Conservation (phyloP, 2,113 vertebrate species). For the Triplophysa siluroides region DNA sequence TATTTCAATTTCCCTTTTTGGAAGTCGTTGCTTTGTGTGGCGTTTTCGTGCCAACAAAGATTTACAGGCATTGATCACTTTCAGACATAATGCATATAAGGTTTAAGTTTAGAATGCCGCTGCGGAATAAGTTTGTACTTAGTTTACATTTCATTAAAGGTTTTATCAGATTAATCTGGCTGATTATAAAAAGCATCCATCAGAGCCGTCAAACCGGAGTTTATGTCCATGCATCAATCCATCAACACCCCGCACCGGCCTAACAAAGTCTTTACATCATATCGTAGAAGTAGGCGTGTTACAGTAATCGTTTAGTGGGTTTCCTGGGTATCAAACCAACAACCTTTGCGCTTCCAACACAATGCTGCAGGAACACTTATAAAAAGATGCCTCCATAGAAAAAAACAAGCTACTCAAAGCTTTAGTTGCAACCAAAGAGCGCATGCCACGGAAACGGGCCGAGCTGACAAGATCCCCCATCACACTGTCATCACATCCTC, state of each 20-base stretch:
- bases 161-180: conserved; percentile 18
- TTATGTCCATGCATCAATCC: conserved; percentile 27
- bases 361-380: neutral
- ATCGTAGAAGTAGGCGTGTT: neutral
- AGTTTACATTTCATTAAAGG: conserved; percentile 24
- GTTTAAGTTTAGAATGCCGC: neutral
- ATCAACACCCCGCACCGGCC: conserved; percentile 3
- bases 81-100: neutral
- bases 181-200: conserved; percentile 34
- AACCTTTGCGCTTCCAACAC: too few species aligned
- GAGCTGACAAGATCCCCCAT: conserved; percentile 1
- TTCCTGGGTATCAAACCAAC: too few species aligned
- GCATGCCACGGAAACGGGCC: neutral
- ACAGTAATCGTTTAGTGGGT: neutral
- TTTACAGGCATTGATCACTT: neutral
- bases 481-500: conserved; percentile 8
- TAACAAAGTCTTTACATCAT: neutral
- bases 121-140: conserved; percentile 1
- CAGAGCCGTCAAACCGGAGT: conserved; percentile 23
- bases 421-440: neutral
- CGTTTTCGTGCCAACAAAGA: neutral
- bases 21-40: neutral
- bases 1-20: neutral
- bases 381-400: neutral
- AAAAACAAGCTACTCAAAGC: neutral